Percentiles rank a stretch among this genome's conserved stretches.
Conservation (phyloP, 2,888 invertebrate species). For the Cephus runcator region DNA sequence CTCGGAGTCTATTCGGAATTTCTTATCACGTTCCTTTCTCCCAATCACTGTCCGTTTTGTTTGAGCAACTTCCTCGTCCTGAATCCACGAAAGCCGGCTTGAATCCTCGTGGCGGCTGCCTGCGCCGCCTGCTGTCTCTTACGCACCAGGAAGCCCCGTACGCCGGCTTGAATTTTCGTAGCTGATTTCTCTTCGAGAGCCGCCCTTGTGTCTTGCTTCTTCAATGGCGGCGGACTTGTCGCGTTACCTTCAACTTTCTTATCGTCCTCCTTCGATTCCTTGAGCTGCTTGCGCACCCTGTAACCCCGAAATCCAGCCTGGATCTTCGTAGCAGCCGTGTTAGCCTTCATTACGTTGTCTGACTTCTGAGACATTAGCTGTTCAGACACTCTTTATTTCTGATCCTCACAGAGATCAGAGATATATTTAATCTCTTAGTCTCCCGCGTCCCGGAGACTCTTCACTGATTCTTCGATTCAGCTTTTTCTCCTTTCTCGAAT, state of each 20-base stretch:
- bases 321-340: constrained; percentile 68
- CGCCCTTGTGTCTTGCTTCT: constrained; percentile 28
- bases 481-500: not conserved
- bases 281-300: constrained; percentile 67
- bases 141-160: constrained; percentile 75
- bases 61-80: constrained; percentile 57
- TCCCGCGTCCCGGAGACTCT: not conserved
- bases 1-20: not conserved
- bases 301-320: constrained; percentile 71
- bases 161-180: constrained; percentile 75
- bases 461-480: not conserved
- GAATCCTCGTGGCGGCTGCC: constrained; percentile 59
- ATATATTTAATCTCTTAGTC: not conserved
- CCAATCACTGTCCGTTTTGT: constrained; percentile 43
- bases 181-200: constrained; percentile 63
- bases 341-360: constrained; percentile 45
- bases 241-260: constrained; percentile 3
- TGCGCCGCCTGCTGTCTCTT: constrained; percentile 64
- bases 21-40: not conserved
- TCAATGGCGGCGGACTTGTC: constrained; percentile 19
- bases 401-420: not conserved
- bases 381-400: not conserved
- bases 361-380: constrained; percentile 18
- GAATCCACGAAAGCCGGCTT: constrained; percentile 61
- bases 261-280: constrained; percentile 34